A percentile compares a stretch with the other conserved stretches of the same genome.
phyloP scores from a whole-genome alignment of 1,140 invertebrate species.

The Heliconius hewitsoni region DNA sequence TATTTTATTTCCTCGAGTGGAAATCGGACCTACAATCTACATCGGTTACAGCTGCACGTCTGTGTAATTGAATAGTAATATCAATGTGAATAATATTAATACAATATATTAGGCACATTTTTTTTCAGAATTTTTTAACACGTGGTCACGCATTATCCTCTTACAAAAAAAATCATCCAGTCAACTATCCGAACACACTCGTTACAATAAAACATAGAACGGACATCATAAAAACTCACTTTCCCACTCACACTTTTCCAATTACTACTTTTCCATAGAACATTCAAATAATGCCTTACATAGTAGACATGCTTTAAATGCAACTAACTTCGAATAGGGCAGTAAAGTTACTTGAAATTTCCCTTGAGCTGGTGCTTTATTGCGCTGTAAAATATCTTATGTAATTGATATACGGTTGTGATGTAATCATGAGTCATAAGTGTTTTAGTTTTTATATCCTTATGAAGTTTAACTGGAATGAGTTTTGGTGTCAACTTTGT shows the following conservation, averaged over 20 bases:
- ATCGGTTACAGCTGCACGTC: too few relatives aligned
- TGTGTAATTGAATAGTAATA: too few relatives aligned
- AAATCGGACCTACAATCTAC: too few relatives aligned
- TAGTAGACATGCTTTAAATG: conserved; percentile 23
- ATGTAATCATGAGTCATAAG: background rate
- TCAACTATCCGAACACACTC: background rate
- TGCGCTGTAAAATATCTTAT: conserved; percentile 33
- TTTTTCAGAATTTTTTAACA: too few relatives aligned
- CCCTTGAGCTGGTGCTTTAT: conserved; percentile 38
- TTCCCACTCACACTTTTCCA: background rate
- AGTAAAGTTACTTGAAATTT: conserved; percentile 35
- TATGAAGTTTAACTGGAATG: background rate
- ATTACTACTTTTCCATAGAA: background rate
- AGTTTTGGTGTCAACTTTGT: too few relatives aligned
- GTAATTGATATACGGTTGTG: conserved; percentile 5
- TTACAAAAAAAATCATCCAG: too few relatives aligned
- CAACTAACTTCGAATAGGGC: conserved; percentile 26
- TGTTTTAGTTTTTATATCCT: background rate
- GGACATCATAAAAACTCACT: background rate
- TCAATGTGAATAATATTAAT: too few relatives aligned
- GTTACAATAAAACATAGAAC: background rate
- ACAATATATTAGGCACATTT: too few relatives aligned
- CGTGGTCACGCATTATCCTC: too few relatives aligned
- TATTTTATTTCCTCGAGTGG: too few relatives aligned
- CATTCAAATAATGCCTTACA: background rate